A percentile compares a stretch with the other conserved stretches of the same genome.
Conservation (phyloP, 1,140 invertebrate species). For the Thrips palmi region DNA sequence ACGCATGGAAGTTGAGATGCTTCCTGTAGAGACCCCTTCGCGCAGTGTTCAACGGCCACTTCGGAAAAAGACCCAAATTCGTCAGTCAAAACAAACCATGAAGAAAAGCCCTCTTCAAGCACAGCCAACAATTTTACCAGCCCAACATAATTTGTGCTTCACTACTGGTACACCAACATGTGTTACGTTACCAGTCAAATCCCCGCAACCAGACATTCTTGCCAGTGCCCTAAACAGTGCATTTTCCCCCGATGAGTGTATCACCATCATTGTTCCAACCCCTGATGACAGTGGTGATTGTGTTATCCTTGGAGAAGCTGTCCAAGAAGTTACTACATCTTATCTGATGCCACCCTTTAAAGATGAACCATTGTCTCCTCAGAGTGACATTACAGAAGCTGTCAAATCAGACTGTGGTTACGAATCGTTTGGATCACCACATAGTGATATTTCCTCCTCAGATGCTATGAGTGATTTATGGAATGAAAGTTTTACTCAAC, state of each 20-base stretch:
- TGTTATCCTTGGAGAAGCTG: constrained; percentile 11
- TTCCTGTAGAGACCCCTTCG: too few species aligned
- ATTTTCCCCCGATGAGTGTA: constrained; percentile 4
- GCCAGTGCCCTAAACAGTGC: too few species aligned
- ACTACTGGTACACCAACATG: too few species aligned
- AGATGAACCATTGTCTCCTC: neutral
- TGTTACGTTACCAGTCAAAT: too few species aligned
- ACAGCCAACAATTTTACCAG: neutral
- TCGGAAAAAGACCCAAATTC: too few species aligned
- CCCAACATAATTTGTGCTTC: too few species aligned
- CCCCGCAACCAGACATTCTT: too few species aligned
- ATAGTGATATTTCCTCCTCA: too few species aligned
- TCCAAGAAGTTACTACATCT: constrained; percentile 10
- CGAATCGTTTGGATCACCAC: constrained; percentile 15
- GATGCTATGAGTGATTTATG: constrained; percentile 3
- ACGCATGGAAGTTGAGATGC: too few species aligned
- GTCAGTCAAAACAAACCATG: neutral
- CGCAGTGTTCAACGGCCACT: too few species aligned
- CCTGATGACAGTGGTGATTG: constrained; percentile 1
- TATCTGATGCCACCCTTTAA: neutral
- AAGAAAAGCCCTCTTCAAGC: neutral
- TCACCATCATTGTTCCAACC: constrained; percentile 8
- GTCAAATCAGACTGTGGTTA: constrained; percentile 15
- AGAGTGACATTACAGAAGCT: constrained; percentile 1
- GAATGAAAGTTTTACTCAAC: constrained; percentile 13